Evolutionary conservation across 2,797 vertebrate genomes (phyloP).

Genomic region (Nannoperca obscura): DNA sequence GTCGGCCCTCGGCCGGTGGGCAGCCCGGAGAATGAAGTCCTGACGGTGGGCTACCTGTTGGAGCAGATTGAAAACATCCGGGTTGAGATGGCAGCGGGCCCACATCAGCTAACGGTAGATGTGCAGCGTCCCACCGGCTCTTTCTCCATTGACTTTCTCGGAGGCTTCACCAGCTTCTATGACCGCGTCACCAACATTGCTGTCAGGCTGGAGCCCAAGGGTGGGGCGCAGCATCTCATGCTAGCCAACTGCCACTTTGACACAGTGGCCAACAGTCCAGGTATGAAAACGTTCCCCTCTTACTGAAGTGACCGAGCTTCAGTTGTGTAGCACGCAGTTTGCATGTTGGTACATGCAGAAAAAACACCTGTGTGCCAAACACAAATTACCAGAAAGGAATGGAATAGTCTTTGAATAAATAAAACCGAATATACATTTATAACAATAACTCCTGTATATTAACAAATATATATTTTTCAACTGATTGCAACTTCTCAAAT

Average conservation of each 20-base stretch:
- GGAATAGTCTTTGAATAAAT: not conserved
- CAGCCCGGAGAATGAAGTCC: conserved; percentile 93
- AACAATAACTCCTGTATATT: not conserved
- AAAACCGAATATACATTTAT: not conserved
- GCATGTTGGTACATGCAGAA: conserved; percentile 16
- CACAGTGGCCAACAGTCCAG: conserved; percentile 94
- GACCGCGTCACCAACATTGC: conserved; percentile 94
- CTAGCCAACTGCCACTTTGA: conserved; percentile 99
- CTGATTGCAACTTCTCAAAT: conserved; percentile 1
- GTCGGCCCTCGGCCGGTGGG: conserved; percentile 94
- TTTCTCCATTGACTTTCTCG: conserved; percentile 96
- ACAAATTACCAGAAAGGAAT: not conserved
- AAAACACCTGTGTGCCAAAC: not conserved
- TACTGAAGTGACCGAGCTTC: not conserved
- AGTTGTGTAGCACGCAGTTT: not conserved
- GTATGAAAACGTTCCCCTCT: conserved; percentile 69
- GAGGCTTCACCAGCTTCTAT: conserved; percentile 97
- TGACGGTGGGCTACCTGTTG: conserved; percentile 92
- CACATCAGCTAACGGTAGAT: conserved; percentile 89
- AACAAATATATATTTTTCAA: not conserved
- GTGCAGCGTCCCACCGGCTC: conserved; percentile 93
- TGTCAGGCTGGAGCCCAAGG: conserved; percentile 91
- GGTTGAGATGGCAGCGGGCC: conserved; percentile 75
- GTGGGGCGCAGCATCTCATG: conserved; percentile 90
- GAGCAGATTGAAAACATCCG: conserved; percentile 89